A percentile compares a stretch with the other conserved stretches of the same genome.
These are phyloP conservation scores for Axea sp. DNA, from an alignment of 2,888 invertebrate species.

Conservation along the genomic window DNA sequence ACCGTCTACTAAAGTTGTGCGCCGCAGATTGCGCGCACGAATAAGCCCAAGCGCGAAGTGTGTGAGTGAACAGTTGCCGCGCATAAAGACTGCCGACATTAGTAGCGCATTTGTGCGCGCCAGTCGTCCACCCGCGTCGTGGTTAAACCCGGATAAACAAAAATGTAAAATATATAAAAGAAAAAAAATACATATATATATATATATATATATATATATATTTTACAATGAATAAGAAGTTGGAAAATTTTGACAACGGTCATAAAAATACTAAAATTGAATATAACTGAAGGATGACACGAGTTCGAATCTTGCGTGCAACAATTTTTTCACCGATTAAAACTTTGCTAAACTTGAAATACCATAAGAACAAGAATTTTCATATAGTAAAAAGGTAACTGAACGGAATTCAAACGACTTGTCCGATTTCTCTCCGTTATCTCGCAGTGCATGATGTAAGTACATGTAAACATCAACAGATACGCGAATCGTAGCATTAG, in stretches of 20 bases:
- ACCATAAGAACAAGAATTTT: too few relatives aligned
- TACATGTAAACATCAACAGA: conserved; percentile 38
- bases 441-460: conserved; percentile 1
- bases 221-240: too few relatives aligned
- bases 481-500: conserved; percentile 30
- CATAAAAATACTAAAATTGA: too few relatives aligned
- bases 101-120: conserved; percentile 75
- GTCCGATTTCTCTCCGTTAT: conserved; percentile 11
- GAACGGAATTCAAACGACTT: conserved; percentile 9
- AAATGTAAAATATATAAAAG: too few relatives aligned
- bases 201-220: too few relatives aligned
- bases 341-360: too few relatives aligned
- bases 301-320: too few relatives aligned
- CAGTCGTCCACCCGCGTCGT: conserved; percentile 75
- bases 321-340: too few relatives aligned
- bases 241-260: too few relatives aligned
- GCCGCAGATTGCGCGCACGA: conserved; percentile 64
- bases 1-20: conserved; percentile 45
- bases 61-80: conserved; percentile 49
- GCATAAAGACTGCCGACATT: conserved; percentile 71
- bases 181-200: too few relatives aligned
- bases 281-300: too few relatives aligned
- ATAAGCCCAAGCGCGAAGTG: conserved; percentile 50
- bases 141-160: conserved; percentile 66
- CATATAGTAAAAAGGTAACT: conserved; percentile 6